Evolutionary conservation across 2,888 invertebrate genomes (phyloP), one percentile per base, ranked within the genome.

Genomic region (Spodoptera exigua): DNA sequence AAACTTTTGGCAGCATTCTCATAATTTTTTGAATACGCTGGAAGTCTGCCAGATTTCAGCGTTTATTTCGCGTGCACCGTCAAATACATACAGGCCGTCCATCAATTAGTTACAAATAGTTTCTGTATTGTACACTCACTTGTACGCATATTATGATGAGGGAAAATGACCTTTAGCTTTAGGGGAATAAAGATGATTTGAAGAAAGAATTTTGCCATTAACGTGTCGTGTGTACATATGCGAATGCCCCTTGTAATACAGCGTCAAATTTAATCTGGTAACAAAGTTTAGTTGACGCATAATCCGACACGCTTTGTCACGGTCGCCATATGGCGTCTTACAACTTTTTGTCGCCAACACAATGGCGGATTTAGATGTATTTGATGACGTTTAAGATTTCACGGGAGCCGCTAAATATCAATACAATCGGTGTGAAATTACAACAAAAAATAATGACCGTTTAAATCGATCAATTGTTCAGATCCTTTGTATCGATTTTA

Each of bases 271-370:
- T 84, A 84, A 90, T 91, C 84, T 82, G 75, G 80, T 79, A 79
- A 81, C 83, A 80, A 81, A 81, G 81, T 83, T 76, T 51, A 13
- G 46, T 14, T 11, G 51, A 51, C 18, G 78, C 84, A 79, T 90
- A 93, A 93, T 91, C 93, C 86, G 80, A 76, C 78, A 74, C 70
- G 86, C 87, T 87, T 89, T 86, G 83, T 84, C 68, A 71, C 74
- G 69, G 47, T 17, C 73, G 85, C 91, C 92, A 93, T 92, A 92
- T 93, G 93, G 85, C 90, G 87, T 89, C 91, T 91, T 89, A 88
- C 87, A 89, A 89, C 76, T 76, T 81, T 83, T 82, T 86, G 87
- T 85, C 83, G 78, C 75, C 47, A 37, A 60, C 73, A 91, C 90
- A 93, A 92, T 90, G 67, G 73, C n/a, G 74, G 85, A 86, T 84